These are phyloP conservation scores for Sesia apiformis DNA, from an alignment of 2,888 invertebrate genomes.

Conservation along the genomic window DNA sequence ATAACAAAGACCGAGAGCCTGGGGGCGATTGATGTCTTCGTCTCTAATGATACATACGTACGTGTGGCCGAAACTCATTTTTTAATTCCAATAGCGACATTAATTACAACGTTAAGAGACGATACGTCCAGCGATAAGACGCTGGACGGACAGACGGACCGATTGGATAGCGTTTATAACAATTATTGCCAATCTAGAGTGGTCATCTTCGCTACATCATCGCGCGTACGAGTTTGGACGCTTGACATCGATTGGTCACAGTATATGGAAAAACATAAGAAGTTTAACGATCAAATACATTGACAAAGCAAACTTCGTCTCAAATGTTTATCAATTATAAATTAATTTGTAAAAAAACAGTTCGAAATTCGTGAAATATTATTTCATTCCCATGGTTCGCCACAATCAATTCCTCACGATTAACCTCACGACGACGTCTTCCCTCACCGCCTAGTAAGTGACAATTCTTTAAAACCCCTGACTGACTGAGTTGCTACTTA, in stretches of 20 bases:
- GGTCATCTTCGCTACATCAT: constrained; percentile 42
- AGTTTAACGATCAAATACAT: not conserved
- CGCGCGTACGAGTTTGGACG: constrained; percentile 24
- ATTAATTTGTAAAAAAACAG: not conserved
- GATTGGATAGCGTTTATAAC: constrained; percentile 20
- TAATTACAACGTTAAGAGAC: constrained; percentile 26
- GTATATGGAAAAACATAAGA: constrained; percentile 14
- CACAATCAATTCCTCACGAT: too few relatives aligned
- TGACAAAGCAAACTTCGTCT: not conserved
- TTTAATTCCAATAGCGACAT: constrained; percentile 15
- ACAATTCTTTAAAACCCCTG: too few relatives aligned
- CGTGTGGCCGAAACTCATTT: not conserved
- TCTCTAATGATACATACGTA: not conserved
- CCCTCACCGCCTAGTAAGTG: too few relatives aligned
- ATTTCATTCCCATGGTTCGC: too few relatives aligned
- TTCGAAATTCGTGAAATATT: too few relatives aligned
- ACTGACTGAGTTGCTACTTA: too few relatives aligned
- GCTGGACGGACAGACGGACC: constrained; percentile 19
- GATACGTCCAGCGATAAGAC: constrained; percentile 16
- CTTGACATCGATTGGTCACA: constrained; percentile 26
- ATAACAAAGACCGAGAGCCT: too few relatives aligned
- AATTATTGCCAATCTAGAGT: constrained; percentile 41
- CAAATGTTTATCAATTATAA: not conserved
- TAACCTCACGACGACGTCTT: too few relatives aligned
- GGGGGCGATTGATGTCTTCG: too few relatives aligned